Evolutionary conservation across 2,888 invertebrate species (phyloP), one percentile per base, ranked within the genome.

Genomic region (Machimus atricapillus): DNA sequence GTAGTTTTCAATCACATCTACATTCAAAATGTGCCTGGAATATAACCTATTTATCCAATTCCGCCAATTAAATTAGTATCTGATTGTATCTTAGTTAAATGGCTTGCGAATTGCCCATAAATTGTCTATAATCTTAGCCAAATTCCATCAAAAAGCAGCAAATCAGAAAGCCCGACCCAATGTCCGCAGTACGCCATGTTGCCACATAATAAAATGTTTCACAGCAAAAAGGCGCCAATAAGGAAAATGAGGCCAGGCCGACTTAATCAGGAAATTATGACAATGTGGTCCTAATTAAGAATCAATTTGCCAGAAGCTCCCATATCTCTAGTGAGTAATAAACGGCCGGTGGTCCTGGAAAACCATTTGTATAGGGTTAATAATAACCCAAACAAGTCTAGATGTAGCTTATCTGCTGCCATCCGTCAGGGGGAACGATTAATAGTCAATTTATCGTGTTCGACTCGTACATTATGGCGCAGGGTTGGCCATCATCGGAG

Each of bases 381-480:
- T 82, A 37, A 82, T 82, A 82, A 58, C 56, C 58, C 37, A 46
- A 58, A 82, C 82, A 82, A 82, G 58, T 82, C 56, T 82, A 58
- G 82, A 58, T 82, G 82, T 76, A 31, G 58, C 77, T 37, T 86
- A 76, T 76, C 76, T 34, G 37, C 52, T 74, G 43, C n/a, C 77
- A 86, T 86, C 86, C 76, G 86, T 86, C 76, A 86, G 77, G 23
- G 12, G 40, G 34, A 56, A 77, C 77, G 76, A 86, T 86, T 86
- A 86, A 86, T 86, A 86, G 58, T 76, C 77, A 78, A 86, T 86
- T 86, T 86, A 86, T 86, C 52, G 77, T 76, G 52, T 58, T 85
- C 85, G 73, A 66, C 73, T 81, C 14, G 56, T 43, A 81, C 34
- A 81, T 81, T 31, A 56, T 43, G 81, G 82, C 14, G n/a, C 66